phyloP scores from a whole-genome alignment of 2,797 vertebrate species.

The Natrix natrix region DNA sequence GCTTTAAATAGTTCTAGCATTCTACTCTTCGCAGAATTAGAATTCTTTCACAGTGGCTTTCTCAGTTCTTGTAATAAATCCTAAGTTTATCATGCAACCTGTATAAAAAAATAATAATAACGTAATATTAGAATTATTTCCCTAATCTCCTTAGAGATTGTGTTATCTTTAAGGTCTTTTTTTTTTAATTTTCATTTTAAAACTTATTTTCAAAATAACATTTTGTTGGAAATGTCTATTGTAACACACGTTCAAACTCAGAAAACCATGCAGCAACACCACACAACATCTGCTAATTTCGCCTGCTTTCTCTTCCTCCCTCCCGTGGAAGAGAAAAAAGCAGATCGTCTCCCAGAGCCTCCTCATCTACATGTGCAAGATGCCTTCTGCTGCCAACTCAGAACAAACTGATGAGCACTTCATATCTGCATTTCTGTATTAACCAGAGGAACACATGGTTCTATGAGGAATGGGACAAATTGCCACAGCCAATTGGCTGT shows the following conservation, averaged over 20 bases:
- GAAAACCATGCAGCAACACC: not conserved
- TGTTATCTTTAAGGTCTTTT: not conserved
- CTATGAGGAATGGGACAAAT: not conserved
- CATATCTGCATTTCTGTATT: not conserved
- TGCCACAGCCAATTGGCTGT: too few relatives aligned
- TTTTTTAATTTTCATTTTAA: not conserved
- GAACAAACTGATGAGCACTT: not conserved
- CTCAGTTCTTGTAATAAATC: not conserved
- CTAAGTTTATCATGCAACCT: not conserved
- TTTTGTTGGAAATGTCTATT: not conserved
- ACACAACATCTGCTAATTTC: not conserved
- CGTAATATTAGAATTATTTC: too few relatives aligned
- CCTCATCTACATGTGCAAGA: not conserved
- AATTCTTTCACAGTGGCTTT: not conserved
- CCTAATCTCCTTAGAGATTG: not conserved
- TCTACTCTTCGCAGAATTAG: not conserved
- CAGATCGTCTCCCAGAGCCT: not conserved
- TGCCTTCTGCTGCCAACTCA: not conserved
- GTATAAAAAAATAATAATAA: not conserved
- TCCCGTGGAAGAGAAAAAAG: not conserved
- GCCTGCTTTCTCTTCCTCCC: not conserved
- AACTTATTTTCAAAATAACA: not conserved
- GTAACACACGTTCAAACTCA: not conserved
- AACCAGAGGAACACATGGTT: conserved; percentile 45
- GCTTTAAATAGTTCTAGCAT: not conserved